phyloP scores from a whole-genome alignment of 2,113 vertebrate genomes.

The Perognathus longimembris region DNA sequence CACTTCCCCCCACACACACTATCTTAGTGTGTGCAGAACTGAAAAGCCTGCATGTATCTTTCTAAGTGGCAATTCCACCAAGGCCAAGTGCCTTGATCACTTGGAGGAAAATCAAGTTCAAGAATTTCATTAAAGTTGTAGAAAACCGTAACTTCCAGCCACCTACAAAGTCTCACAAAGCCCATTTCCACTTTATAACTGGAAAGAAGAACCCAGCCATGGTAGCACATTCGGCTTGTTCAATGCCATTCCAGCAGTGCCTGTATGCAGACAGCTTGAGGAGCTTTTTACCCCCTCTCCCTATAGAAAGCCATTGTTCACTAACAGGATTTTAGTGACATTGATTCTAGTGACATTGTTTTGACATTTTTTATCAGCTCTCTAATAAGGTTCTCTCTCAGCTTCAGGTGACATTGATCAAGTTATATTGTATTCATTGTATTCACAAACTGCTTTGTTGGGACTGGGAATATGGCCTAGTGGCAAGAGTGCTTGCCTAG shows the following conservation, averaged over 20 bases:
- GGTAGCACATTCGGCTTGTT: not conserved
- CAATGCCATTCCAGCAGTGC: not conserved
- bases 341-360: conserved; percentile 2
- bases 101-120: conserved; percentile 52
- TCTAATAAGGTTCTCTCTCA: conserved; percentile 18
- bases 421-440: too few species aligned
- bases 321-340: conserved; percentile 47
- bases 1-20: not conserved
- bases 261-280: conserved; percentile 21
- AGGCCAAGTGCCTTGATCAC: conserved; percentile 26
- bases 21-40: not conserved
- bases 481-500: too few species aligned
- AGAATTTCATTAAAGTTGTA: conserved; percentile 65
- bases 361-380: not conserved
- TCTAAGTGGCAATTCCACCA: conserved; percentile 7
- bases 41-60: conserved; percentile 4
- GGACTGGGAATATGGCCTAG: too few species aligned
- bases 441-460: too few species aligned
- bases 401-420: too few species aligned
- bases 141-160: conserved; percentile 51
- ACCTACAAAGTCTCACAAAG: not conserved
- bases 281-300: not conserved
- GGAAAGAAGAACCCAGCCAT: not conserved
- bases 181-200: conserved; percentile 35
- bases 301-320: conserved; percentile 22